phyloP scores from a whole-genome alignment of 2,888 invertebrate species.

The Mystacides longicornis region DNA sequence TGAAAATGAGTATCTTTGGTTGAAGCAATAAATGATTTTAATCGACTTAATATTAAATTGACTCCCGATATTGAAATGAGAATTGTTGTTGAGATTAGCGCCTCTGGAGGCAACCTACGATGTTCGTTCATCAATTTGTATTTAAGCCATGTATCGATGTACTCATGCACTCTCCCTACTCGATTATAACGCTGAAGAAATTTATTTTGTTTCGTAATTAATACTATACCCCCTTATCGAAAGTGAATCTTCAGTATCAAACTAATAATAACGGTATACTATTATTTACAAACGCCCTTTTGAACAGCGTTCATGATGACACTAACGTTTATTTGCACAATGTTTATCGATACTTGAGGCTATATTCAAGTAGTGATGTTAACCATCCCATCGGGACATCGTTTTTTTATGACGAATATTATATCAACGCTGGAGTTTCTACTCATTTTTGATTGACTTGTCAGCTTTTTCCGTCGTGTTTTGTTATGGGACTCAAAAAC shows the following conservation, averaged over 20 bases:
- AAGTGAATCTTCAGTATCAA: conserved; percentile 1
- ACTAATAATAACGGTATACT: neutral
- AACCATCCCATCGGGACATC: too few relatives aligned
- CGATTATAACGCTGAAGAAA: neutral
- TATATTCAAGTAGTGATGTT: too few relatives aligned
- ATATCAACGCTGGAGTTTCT: too few relatives aligned
- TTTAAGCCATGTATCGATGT: neutral
- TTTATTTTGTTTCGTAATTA: neutral
- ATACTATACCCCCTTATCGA: conserved; percentile 1
- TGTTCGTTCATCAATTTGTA: conserved; percentile 19
- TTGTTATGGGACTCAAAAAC: too few relatives aligned
- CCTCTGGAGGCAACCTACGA: conserved; percentile 15
- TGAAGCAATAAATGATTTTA: neutral
- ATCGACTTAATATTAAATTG: conserved; percentile 5
- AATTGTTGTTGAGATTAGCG: conserved; percentile 19
- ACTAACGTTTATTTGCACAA: neutral
- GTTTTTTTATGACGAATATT: too few relatives aligned
- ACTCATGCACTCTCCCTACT: neutral
- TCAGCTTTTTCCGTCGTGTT: too few relatives aligned
- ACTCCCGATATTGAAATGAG: conserved; percentile 16
- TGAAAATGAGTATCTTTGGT: too few relatives aligned
- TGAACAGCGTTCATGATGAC: neutral
- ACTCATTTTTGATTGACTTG: too few relatives aligned
- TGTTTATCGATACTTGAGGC: neutral
- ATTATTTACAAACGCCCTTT: neutral